Base-by-base conservation (phyloP, 2,797 vertebrate genomes). In the Sorex maritimensis region DNA sequence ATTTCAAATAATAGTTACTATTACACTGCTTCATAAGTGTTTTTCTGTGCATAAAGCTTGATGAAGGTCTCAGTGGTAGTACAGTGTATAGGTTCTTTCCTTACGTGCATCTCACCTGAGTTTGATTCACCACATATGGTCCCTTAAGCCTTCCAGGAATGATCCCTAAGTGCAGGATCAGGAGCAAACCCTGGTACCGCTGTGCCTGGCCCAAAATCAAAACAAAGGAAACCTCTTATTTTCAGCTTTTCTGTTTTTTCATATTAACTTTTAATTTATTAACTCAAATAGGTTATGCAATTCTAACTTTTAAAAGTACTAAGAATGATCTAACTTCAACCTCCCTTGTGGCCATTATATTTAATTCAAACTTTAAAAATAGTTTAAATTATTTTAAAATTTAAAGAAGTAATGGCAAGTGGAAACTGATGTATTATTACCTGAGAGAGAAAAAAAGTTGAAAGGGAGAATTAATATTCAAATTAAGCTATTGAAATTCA, bases 331-430 rank as follows among this genome's bases (percentile, higher is more conserved):
- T 85, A 10, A 65, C 1, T 87, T 80, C 19, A 79, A 2, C 69
- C 90, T 34, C 28, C 12, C 6, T 90, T 96, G 28, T 95, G 90
- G 61, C 26, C 30, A 82, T 38, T 86, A 83, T 63, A 69, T 6
- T 91, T 92, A 78, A 93, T 89, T 88, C 46, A 69, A 89, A 90
- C 49, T 28, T 1, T 74, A 84, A 92, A 82, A 79, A 73, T 86
- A 77, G 23, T 92, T 90, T 93, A 61, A 61, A 19, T 79, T 79
- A 93, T 86, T 88, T 82, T 2, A 90, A 77, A 86, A 88, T 52
- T 52, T 38, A 26, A 88, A 78, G 79, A 82, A 41, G 26, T 83
- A 86, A 68, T 24, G 68, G 61, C 13, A 87, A 75, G 28, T 11
- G 9, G n/a, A 77, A 49, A 3, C 2, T 85, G 72, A 85, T 77